A percentile compares a stretch with the other conserved stretches of the same genome.
phyloP scores from a whole-genome alignment of 2,797 vertebrate genomes.

The Hylomyscus alleni region DNA sequence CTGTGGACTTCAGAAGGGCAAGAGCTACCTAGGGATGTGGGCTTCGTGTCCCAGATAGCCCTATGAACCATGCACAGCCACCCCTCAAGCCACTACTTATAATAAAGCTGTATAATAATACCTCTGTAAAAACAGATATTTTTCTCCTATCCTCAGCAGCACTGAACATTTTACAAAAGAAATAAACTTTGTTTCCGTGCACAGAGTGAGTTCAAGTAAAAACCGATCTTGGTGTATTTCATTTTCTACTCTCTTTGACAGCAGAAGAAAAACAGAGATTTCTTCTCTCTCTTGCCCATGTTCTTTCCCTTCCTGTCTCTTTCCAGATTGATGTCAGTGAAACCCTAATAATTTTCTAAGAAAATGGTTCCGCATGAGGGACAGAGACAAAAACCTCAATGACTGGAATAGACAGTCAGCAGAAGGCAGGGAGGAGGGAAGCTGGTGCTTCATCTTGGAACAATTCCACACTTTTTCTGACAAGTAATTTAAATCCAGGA shows the following conservation, averaged over 20 bases:
- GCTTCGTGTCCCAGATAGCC: background rate
- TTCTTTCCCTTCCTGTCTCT: conserved; percentile 65
- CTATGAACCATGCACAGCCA: conserved; percentile 35
- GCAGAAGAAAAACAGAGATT: conserved; percentile 69
- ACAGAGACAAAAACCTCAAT: conserved; percentile 60
- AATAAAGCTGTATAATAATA: conserved; percentile 72
- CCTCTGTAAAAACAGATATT: conserved; percentile 71
- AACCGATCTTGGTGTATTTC: conserved; percentile 52
- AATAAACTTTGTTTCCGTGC: conserved; percentile 60
- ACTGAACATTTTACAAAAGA: conserved; percentile 59
- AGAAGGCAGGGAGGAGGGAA: background rate
- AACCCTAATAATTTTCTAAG: conserved; percentile 74
- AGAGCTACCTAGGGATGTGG: background rate
- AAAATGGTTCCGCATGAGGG: conserved; percentile 62
- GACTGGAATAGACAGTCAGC: conserved; percentile 44
- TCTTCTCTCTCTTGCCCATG: background rate
- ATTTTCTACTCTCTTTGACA: conserved; percentile 72
- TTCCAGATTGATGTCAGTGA: conserved; percentile 62
- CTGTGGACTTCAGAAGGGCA: conserved; percentile 30
- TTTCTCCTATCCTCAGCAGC: conserved; percentile 34
- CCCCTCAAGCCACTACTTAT: conserved; percentile 47
- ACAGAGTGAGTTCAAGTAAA: conserved; percentile 58
- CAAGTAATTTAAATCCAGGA: conserved; percentile 61
- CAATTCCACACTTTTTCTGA: conserved; percentile 48
- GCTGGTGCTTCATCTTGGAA: conserved; percentile 48